Evolutionary conservation across 35 echinoderm and acorn worm genomes (phyloP).

Genomic region (Ptychodera flava): DNA sequence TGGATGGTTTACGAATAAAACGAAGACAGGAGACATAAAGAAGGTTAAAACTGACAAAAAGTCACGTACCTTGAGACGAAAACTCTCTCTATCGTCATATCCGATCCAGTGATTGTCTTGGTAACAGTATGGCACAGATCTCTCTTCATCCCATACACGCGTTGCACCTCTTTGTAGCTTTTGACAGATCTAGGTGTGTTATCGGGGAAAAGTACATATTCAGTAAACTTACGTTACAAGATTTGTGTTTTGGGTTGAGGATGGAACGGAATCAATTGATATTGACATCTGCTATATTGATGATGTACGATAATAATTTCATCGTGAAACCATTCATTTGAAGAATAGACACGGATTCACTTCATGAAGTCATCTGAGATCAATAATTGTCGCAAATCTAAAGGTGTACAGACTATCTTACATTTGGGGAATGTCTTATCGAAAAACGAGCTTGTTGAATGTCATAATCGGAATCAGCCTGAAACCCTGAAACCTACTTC

Average conservation of each 20-base stretch:
- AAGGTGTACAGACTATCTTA: background rate
- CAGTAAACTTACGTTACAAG: background rate
- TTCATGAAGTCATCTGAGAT: background rate
- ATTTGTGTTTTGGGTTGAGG: too few relatives aligned
- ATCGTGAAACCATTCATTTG: too few relatives aligned
- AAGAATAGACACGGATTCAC: background rate
- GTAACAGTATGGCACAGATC: slow-evolving; percentile 29
- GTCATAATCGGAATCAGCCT: background rate
- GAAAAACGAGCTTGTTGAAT: background rate
- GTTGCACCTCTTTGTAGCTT: slow-evolving; percentile 20
- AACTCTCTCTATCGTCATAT: slow-evolving; percentile 30
- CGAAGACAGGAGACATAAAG: background rate
- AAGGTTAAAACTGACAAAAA: background rate
- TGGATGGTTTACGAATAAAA: background rate
- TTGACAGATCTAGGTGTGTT: slow-evolving; percentile 43
- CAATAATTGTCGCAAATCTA: background rate
- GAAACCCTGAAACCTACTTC: background rate
- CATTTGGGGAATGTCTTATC: background rate
- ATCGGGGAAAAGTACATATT: background rate
- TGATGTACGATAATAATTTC: too few relatives aligned
- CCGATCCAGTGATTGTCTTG: slow-evolving; percentile 38
- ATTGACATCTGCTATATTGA: background rate
- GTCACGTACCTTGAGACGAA: slow-evolving; percentile 10
- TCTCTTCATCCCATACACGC: slow-evolving; percentile 15
- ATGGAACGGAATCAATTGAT: background rate